Base-by-base conservation (phyloP, 2,113 vertebrate genomes). In the Gasterosteus nipponicus region DNA sequence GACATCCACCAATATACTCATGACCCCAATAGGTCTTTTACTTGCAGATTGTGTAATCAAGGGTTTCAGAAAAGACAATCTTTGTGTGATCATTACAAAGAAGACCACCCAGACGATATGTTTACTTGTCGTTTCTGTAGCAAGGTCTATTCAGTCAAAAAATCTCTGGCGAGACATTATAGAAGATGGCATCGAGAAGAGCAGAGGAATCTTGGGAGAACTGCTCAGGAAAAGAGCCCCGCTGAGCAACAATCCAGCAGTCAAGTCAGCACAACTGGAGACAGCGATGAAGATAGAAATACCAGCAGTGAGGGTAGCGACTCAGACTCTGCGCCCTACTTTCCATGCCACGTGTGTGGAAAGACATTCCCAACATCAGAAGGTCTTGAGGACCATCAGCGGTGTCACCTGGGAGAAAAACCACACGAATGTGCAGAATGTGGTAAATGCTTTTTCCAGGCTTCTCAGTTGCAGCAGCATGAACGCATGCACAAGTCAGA, bases 331-430 rank as follows among this genome's bases (percentile, higher is more conserved):
- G 94, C 94, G 3, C 93, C 93, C 6, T 95, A 94, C 81, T 95
- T 95, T 72, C 94, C 94, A 0, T 95, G 94, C 56, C 94, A 95
- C 56, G 94, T 95, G 26, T 95, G 94, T 51, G 93, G 94, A 10
- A 95, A 95, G 82, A 94, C 94, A 33, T 95, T 95, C 83, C 49
- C 88, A 29, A 94, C 93, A 3, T 94, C 92, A 7, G 93, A 94
- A 85, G 92, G 77, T 58, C 92, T 95, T 14, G 94, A 94, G 73
- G 94, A 95, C 83, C 94, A 95, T 80, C 94, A 95, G 69, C 85
- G 91, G 39, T 95, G 93, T 83, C 94, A 95, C 72, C 88, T 95
- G 39, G 94, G 94, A 26, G 92, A 94, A 88, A 94, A 95, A 60
- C 94, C 94, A 5, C 91, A 93, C 19, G 93, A 94, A 66, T 95